Base-by-base conservation (phyloP, 2,113 vertebrate genomes). In the Chamaea fasciata region DNA sequence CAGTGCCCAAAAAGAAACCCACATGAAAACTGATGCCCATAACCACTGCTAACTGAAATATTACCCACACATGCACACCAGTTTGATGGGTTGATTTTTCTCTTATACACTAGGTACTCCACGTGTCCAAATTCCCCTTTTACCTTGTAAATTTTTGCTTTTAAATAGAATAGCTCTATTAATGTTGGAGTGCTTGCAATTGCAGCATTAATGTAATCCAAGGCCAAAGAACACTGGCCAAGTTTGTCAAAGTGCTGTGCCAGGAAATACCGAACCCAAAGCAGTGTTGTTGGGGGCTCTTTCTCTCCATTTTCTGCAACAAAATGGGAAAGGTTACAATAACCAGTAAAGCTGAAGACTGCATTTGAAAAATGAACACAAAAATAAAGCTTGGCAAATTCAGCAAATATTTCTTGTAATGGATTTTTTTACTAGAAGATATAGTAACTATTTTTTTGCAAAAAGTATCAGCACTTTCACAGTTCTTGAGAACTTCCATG, bases 141-240 rank as follows among this genome's bases (percentile, higher is more conserved):
- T 98, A 98, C 98, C 98, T 98, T 98, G 85, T 98, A 98, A 95
- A 98, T 98, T 97, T 98, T 98, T 95, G 98, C 98, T 97, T 98
- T 98, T 96, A 98, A 94, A 95, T 97, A 98, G 96, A 98, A 98
- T 44, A 98, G 87, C 90, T 98, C 98, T 97, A 98, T 98, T 95
- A 98, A 96, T 15, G 98, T 98, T 89, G 98, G 98, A 92, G 98
- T 98, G 96, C 97, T 98, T 87, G 97, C 96, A 95, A 98, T 97
- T 83, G 97, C 98, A 96, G 97, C 87, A 95, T 98, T 98, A 96
- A 98, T 98, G 94, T 98, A 98, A 94, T 98, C 98, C 97, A 98
- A 96, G 87, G 98, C 98, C 95, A 98, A 86, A 81, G 97, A 97
- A 96, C 97, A 97, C 44, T 98, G 98, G 78, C 98, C 98, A 90